Evolutionary conservation across 2,888 invertebrate species (phyloP).

Genomic region (Aquatica leii): DNA sequence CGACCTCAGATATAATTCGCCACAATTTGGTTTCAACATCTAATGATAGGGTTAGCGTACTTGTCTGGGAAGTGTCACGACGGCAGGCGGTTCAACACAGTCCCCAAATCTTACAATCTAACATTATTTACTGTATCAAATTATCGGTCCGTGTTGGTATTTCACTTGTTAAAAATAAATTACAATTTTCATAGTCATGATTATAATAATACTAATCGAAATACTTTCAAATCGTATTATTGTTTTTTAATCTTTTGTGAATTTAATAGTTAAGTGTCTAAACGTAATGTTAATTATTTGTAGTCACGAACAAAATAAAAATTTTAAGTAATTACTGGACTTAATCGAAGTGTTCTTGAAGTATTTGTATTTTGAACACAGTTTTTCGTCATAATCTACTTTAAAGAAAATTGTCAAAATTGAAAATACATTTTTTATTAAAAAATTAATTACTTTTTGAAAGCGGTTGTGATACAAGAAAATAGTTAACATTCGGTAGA

Average conservation of each 20-base stretch:
- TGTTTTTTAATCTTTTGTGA: conserved; percentile 4
- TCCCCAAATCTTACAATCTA: conserved; percentile 52
- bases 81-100: conserved; percentile 45
- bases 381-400: no score
- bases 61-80: conserved; percentile 55
- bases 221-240: conserved; percentile 18
- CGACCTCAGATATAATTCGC: conserved; percentile 53
- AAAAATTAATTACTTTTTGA: no score
- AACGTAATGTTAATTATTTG: conserved; percentile 9
- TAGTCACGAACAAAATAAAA: conserved; percentile 11
- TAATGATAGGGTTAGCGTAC: conserved; percentile 55
- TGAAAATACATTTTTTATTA: no score
- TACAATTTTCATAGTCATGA: conserved; percentile 26
- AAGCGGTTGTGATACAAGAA: no score
- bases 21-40: conserved; percentile 54
- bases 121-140: conserved; percentile 57
- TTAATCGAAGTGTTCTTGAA: no score
- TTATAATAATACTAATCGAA: conserved; percentile 20
- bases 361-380: no score
- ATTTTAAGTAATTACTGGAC: conserved; percentile 2
- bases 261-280: neutral
- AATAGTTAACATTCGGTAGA: no score
- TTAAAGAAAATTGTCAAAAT: no score
- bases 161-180: conserved; percentile 36
- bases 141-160: conserved; percentile 49